Base-by-base conservation (phyloP, 2,888 invertebrate species). In the Cataglyphis livida region DNA sequence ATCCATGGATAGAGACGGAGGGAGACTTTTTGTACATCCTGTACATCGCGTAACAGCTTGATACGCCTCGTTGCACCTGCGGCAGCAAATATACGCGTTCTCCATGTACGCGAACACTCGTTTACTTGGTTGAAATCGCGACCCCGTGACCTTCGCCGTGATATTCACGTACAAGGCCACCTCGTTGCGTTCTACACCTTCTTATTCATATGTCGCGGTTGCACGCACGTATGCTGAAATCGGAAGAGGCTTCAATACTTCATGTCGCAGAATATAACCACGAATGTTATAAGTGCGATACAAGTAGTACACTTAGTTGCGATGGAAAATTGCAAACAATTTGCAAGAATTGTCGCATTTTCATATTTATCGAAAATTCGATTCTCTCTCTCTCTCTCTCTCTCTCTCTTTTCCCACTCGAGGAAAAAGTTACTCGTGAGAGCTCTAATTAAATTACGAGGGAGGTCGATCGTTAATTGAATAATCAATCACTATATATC, bases 61-160 rank as follows among this genome's bases (percentile, higher is more conserved):
- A 74, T 81, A 89, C 88, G 85, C 82, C 79, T 86, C 84, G 89
- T 75, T 89, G 83, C 88, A 88, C 88, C 83, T 88, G 85, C 81
- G 83, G 85, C 88, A 85, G 81, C 86, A 82, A 82, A 82, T 28
- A 81, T 61, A 68, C 74, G 83, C 73, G 51, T 57, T 79, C 71
- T 65, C 70, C 84, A 64, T 51, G 62, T 78, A 82, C 62, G 74
- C 59, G 81, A 75, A 57, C 59, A 74, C 85, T 65, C 81, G 73
- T 82, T 82, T 87, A 87, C 89, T 88, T 85, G 88, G 68, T 87
- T 83, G 84, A 88, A 90, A 88, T 89, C 87, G 82, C 91, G 89
- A 92, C 91, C 91, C 89, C 90, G 85, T 89, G 91, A 92, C 93
- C 93, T 93, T 93, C 91, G 89, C 89, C 90, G 88, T 89, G 88